These are phyloP conservation scores for Diarsia brunnea DNA, from an alignment of 2,888 invertebrate genomes.

Conservation along the genomic window DNA sequence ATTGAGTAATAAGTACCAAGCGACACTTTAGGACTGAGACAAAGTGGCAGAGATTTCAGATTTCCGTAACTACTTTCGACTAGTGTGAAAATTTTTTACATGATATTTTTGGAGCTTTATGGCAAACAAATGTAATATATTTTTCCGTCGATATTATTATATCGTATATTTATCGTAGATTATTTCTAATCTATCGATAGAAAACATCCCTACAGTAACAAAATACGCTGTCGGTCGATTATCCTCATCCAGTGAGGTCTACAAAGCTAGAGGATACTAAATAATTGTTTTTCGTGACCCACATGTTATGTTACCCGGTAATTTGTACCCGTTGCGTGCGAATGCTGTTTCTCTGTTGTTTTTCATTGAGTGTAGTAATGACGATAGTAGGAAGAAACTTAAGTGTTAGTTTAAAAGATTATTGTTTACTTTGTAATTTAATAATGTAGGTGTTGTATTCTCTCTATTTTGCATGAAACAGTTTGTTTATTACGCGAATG, in stretches of 20 bases:
- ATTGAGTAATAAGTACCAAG: no score
- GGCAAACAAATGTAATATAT: background rate
- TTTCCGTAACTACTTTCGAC: background rate
- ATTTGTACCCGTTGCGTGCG: constrained; percentile 58
- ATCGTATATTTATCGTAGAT: no score
- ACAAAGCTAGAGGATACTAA: constrained; percentile 49
- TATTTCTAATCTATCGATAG: constrained; percentile 46
- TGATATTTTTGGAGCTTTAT: background rate
- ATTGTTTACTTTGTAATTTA: constrained; percentile 16
- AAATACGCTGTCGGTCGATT: constrained; percentile 41
- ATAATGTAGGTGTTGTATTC: background rate
- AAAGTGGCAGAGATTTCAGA: background rate
- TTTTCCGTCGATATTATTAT: background rate
- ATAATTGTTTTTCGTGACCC: constrained; percentile 78
- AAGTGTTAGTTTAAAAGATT: background rate
- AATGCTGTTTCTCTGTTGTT: constrained; percentile 13
- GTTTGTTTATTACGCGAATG: background rate
- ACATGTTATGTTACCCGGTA: constrained; percentile 59
- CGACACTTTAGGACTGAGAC: background rate
- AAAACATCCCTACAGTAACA: constrained; percentile 36
- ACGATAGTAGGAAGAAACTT: constrained; percentile 18
- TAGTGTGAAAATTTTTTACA: background rate
- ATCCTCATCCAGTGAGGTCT: constrained; percentile 48
- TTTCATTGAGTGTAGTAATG: constrained; percentile 17
- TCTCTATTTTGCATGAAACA: background rate